Percentiles rank a stretch among this genome's conserved stretches.
Evolutionary conservation across 2,888 invertebrate genomes (phyloP).

Genomic region (Dione vanillae): DNA sequence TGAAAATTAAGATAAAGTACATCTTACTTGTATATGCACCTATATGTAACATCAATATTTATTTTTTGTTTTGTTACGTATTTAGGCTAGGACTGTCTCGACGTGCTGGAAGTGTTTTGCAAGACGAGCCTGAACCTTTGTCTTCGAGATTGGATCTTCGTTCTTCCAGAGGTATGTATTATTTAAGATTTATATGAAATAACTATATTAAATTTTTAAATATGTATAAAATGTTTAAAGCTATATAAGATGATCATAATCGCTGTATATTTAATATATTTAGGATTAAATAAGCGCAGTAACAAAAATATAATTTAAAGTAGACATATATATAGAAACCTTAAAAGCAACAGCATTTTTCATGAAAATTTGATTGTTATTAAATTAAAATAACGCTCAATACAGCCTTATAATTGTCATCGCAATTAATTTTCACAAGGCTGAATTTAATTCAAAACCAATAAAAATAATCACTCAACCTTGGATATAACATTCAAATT

Average conservation of each 20-base stretch:
- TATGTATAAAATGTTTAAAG: too few species aligned
- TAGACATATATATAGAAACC: too few species aligned
- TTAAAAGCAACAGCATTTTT: too few species aligned
- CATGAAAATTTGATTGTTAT: too few species aligned
- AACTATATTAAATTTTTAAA: background rate
- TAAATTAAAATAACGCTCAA: too few species aligned
- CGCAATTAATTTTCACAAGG: background rate
- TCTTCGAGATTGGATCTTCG: constrained; percentile 79
- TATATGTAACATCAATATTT: background rate
- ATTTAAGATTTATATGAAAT: background rate
- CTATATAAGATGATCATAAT: too few species aligned
- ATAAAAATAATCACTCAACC: constrained; percentile 15
- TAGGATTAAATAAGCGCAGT: too few species aligned
- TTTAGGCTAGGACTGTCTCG: constrained; percentile 72
- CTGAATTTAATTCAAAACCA: background rate
- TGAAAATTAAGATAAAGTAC: background rate
- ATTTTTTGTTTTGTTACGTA: background rate
- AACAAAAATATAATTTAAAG: too few species aligned
- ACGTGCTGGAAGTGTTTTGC: constrained; percentile 76
- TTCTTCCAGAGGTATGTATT: constrained; percentile 76
- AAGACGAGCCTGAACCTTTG: constrained; percentile 78
- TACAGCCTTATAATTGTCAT: constrained; percentile 12
- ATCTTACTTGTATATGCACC: background rate
- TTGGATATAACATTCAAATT: constrained; percentile 2
- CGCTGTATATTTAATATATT: too few species aligned